A percentile compares a stretch with the other conserved stretches of the same genome.
Evolutionary conservation across 2,113 vertebrate genomes (phyloP).

Genomic region (Tachysurus fulvidraco): DNA sequence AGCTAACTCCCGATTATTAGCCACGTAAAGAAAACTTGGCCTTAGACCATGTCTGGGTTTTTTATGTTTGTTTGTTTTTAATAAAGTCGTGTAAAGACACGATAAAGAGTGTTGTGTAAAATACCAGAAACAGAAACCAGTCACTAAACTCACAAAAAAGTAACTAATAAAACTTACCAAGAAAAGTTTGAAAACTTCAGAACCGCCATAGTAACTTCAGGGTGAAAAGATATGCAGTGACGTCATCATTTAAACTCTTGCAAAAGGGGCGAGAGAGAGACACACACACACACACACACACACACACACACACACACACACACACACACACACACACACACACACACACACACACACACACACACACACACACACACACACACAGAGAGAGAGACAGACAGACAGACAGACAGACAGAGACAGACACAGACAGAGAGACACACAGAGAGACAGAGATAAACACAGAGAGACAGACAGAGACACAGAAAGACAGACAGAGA

Average conservation of each 20-base stretch:
- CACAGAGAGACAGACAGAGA: too few relatives aligned
- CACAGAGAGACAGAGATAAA: too few relatives aligned
- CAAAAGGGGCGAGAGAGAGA: neutral
- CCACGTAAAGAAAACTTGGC: constrained; percentile 3
- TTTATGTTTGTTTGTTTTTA: neutral
- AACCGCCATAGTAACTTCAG: constrained; percentile 78
- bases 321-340: neutral
- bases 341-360: neutral
- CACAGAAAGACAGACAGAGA: too few relatives aligned
- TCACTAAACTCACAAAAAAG: neutral
- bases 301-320: neutral
- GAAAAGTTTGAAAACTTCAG: constrained; percentile 67
- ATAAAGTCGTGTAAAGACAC: neutral
- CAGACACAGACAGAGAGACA: too few relatives aligned
- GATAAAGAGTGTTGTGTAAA: too few relatives aligned
- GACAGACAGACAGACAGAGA: too few relatives aligned
- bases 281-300: too few relatives aligned
- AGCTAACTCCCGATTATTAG: constrained; percentile 6
- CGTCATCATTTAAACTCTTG: constrained; percentile 65
- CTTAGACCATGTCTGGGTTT: neutral
- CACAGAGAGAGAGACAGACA: neutral
- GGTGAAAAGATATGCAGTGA: constrained; percentile 71
- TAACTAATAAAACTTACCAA: constrained; percentile 70
- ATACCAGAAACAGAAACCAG: neutral
- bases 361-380: neutral